Base-by-base conservation (phyloP, 1,140 invertebrate species). In the Sitobion miscanthi region DNA sequence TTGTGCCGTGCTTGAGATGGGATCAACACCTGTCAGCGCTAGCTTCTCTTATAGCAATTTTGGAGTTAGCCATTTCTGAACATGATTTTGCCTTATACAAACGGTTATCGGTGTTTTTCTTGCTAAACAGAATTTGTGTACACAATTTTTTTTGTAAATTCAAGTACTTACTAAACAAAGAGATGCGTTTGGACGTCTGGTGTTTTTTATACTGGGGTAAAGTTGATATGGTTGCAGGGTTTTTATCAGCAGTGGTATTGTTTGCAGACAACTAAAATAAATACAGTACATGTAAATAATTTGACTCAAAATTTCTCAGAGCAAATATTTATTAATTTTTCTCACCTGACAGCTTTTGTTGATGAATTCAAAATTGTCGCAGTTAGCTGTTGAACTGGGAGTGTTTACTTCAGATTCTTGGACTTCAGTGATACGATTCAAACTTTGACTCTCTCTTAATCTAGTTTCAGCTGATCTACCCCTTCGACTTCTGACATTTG, bases 381-480 rank as follows among this genome's bases (percentile, higher is more conserved):
- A 45, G 25, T 62, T 82, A 52, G 8, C n/a, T 54, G 69, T 91
- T 35, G 52, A 85, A 83, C 45, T 57, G 1, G 88, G 69, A 0
- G 69, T 90, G 14, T 77, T 52, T 94, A 93, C 94, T 94, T 96
- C 96, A n/a, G 96, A 96, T 95, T 97, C 97, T 94, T 97, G 97
- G 30, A 97, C 97, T 95, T 98, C 97, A 23, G 97, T 97, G 82
- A 98, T 98, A 49, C 97, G 96, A 95, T 98, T 98, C 45, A 98
- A 95, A 20, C 97, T 98, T 94, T 98, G 97, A 94, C 97, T 97
- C 95, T 98, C 97, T 17, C 97, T 95, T 38, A 98, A 95, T 7
- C 97, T 96, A 6, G 97, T 97, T 94, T 97, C 97, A 1, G 96
- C 96, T 23, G 95, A 95, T 94, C 96, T 95, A 94, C 97, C 95